Percentiles rank a stretch among this genome's conserved stretches.
Conservation (phyloP, 92 coral and sea anemone genomes). For the Epizoanthus fatuus region DNA sequence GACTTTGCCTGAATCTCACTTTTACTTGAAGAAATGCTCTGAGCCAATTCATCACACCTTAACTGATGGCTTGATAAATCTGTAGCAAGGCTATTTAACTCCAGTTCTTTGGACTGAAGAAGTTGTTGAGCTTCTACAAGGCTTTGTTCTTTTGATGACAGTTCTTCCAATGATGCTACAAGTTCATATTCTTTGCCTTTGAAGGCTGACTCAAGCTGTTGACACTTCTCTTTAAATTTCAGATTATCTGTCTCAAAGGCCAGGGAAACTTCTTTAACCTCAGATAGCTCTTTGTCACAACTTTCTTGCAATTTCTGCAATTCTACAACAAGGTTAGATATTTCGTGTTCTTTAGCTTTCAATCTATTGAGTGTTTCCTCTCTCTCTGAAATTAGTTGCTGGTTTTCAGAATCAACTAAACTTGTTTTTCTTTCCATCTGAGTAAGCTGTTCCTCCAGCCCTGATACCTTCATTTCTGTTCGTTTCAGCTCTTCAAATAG, state of each 20-base stretch:
- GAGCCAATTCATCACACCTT: slow-evolving; percentile 23
- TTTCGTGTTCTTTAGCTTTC: slow-evolving; percentile 66
- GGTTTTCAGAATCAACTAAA: slow-evolving; percentile 43
- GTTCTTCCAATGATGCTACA: not conserved
- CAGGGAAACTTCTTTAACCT: slow-evolving; percentile 42
- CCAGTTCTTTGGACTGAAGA: slow-evolving; percentile 27
- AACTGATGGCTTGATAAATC: slow-evolving; percentile 17
- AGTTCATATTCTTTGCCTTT: slow-evolving; percentile 55
- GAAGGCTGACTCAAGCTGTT: slow-evolving; percentile 51
- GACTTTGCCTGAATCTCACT: slow-evolving; percentile 56
- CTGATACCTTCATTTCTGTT: slow-evolving; percentile 41
- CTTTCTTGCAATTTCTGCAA: slow-evolving; percentile 31
- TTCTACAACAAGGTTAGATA: slow-evolving; percentile 49
- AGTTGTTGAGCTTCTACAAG: slow-evolving; percentile 19
- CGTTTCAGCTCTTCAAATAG: slow-evolving; percentile 49
- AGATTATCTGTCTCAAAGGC: slow-evolving; percentile 49
- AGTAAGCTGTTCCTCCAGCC: slow-evolving; percentile 40
- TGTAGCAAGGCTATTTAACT: not conserved
- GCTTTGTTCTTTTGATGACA: slow-evolving; percentile 1
- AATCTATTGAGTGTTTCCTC: slow-evolving; percentile 57
- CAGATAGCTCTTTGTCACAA: slow-evolving; percentile 67
- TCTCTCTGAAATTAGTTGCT: slow-evolving; percentile 43
- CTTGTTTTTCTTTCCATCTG: slow-evolving; percentile 42
- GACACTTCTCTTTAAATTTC: slow-evolving; percentile 35
- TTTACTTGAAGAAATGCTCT: slow-evolving; percentile 12